phyloP scores from a whole-genome alignment of 1,140 invertebrate genomes.

The Cyclina sinensis region DNA sequence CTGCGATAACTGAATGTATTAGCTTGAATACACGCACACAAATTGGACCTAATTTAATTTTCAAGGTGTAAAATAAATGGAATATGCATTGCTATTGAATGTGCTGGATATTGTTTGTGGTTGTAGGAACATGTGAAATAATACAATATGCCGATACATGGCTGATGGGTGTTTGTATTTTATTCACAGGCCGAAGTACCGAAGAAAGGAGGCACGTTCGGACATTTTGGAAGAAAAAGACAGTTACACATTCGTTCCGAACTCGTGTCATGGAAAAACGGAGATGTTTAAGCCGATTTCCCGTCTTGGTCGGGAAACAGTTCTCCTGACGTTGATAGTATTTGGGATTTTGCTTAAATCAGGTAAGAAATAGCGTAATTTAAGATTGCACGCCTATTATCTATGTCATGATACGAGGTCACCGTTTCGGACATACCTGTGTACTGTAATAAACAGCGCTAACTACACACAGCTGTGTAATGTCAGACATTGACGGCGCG shows the following conservation, averaged over 20 bases:
- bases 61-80: conserved; percentile 17
- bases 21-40: conserved; percentile 35
- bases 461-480: conserved; percentile 35
- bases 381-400: background rate
- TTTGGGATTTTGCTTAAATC: conserved; percentile 20
- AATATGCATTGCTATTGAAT: conserved; percentile 10
- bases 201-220: conserved; percentile 34
- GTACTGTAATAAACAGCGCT: background rate
- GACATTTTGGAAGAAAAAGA: conserved; percentile 63
- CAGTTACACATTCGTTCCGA: background rate
- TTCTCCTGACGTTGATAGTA: conserved; percentile 10
- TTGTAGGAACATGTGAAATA: background rate
- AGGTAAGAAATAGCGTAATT: background rate
- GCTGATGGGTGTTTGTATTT: conserved; percentile 60
- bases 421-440: background rate
- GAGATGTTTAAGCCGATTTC: conserved; percentile 53
- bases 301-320: conserved; percentile 25
- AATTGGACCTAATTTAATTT: conserved; percentile 52
- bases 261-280: conserved; percentile 65
- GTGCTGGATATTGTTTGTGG: background rate
- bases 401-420: conserved; percentile 14
- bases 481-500: conserved; percentile 25
- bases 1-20: conserved; percentile 43
- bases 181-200: conserved; percentile 39
- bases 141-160: conserved; percentile 39